Evolutionary conservation across 2,888 invertebrate genomes (phyloP).

Genomic region (Teleogryllus oceanicus): DNA sequence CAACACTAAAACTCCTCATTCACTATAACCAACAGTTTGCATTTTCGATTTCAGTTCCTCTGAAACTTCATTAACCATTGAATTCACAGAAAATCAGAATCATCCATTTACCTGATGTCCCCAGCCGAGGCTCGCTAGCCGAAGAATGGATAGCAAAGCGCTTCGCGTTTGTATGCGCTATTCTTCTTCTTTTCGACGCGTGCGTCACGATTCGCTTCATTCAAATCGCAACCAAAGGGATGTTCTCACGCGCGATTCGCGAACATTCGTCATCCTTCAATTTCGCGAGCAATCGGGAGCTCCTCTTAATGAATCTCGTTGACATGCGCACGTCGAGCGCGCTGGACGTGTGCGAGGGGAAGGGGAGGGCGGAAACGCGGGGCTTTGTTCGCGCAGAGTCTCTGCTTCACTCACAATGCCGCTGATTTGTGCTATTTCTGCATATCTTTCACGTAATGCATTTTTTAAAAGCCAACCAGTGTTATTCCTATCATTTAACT

Average conservation of each 20-base stretch:
- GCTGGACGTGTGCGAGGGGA: neutral
- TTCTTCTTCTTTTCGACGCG: neutral
- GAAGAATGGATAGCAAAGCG: neutral
- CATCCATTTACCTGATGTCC: too few relatives aligned
- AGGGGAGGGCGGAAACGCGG: neutral
- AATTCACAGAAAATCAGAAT: too few relatives aligned
- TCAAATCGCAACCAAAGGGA: neutral
- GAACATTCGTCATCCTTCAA: neutral
- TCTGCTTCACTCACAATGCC: neutral
- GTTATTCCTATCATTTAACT: conserved; percentile 18
- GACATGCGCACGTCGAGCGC: neutral
- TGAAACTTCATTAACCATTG: too few relatives aligned
- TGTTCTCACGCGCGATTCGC: neutral
- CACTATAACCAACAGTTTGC: too few relatives aligned
- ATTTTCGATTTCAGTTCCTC: too few relatives aligned
- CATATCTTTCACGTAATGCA: conserved; percentile 18
- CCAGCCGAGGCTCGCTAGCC: neutral
- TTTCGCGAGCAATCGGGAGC: neutral
- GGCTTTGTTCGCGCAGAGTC: too few relatives aligned
- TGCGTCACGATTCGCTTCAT: neutral
- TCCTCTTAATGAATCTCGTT: neutral
- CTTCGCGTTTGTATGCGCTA: neutral
- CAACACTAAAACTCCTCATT: too few relatives aligned
- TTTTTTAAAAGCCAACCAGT: neutral
- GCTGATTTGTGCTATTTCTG: conserved; percentile 3